A percentile compares a stretch with the other conserved stretches of the same genome.
These are phyloP conservation scores for Coboldia fuscipes DNA, from an alignment of 1,140 invertebrate species.

Conservation along the genomic window DNA sequence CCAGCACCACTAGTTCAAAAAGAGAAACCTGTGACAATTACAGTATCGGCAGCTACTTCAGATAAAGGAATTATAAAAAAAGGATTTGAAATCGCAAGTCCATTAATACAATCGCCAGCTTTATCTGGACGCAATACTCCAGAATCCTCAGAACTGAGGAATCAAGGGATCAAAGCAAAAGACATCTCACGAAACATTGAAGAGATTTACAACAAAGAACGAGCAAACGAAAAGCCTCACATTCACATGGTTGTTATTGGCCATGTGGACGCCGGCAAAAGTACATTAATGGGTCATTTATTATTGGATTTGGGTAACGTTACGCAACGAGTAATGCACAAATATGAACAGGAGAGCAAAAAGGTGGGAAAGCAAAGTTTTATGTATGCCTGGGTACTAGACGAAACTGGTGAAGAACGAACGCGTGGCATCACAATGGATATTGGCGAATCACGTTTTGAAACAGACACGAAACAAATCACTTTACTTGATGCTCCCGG, in stretches of 20 bases:
- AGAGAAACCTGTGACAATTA: neutral
- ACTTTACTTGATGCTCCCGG: constrained; percentile 91
- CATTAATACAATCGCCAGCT: constrained; percentile 26
- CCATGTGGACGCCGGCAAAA: constrained; percentile 98
- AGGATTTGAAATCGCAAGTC: constrained; percentile 23
- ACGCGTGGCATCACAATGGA: constrained; percentile 85
- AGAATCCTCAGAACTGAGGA: constrained; percentile 7
- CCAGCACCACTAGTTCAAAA: neutral
- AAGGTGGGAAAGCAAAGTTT: constrained; percentile 97
- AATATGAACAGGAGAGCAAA: constrained; percentile 94
- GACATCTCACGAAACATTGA: constrained; percentile 12
- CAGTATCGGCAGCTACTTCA: neutral
- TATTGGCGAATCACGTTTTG: constrained; percentile 81
- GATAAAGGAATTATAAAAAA: constrained; percentile 12
- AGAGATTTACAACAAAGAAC: constrained; percentile 46
- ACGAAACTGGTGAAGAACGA: constrained; percentile 96
- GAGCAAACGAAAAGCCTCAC: constrained; percentile 56
- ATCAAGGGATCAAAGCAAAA: constrained; percentile 13
- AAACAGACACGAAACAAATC: constrained; percentile 64
- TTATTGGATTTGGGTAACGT: constrained; percentile 80
- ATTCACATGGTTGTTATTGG: constrained; percentile 92
- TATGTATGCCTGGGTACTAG: constrained; percentile 97
- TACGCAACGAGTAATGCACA: constrained; percentile 78
- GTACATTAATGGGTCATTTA: constrained; percentile 78
- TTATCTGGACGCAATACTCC: constrained; percentile 28